Percentiles rank a stretch among this genome's conserved stretches.
These are phyloP conservation scores for Ostrea edulis DNA, from an alignment of 1,140 invertebrate species.

Conservation along the genomic window DNA sequence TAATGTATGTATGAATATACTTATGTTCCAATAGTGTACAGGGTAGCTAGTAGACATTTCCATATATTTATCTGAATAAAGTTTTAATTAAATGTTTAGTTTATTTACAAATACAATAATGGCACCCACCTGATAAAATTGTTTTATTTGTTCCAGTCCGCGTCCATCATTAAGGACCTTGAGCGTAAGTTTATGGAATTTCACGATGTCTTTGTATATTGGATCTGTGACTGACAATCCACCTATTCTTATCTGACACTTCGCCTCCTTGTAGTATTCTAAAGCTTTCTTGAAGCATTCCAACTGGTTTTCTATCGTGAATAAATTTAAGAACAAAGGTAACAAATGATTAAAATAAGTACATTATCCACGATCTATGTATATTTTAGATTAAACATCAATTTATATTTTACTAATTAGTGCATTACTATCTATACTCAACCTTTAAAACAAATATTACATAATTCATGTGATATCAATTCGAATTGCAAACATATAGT, in stretches of 20 bases:
- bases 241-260: not conserved
- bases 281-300: not conserved
- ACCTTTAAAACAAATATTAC: too few species aligned
- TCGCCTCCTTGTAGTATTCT: not conserved
- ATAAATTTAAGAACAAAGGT: too few species aligned
- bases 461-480: too few species aligned
- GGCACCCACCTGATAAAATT: not conserved
- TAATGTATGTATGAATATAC: not conserved
- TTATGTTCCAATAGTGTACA: too few species aligned
- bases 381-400: too few species aligned
- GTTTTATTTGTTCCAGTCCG: not conserved
- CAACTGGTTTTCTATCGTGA: not conserved
- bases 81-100: too few species aligned
- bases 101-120: not conserved
- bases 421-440: too few species aligned
- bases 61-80: too few species aligned
- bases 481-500: not conserved
- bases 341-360: too few species aligned
- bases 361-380: too few species aligned
- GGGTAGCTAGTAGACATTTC: too few species aligned
- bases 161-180: not conserved
- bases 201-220: not conserved
- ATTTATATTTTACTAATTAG: too few species aligned
- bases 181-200: not conserved
- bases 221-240: not conserved